These are phyloP conservation scores for Phasianus colchicus DNA, from an alignment of 2,113 vertebrate species.

Conservation along the genomic window DNA sequence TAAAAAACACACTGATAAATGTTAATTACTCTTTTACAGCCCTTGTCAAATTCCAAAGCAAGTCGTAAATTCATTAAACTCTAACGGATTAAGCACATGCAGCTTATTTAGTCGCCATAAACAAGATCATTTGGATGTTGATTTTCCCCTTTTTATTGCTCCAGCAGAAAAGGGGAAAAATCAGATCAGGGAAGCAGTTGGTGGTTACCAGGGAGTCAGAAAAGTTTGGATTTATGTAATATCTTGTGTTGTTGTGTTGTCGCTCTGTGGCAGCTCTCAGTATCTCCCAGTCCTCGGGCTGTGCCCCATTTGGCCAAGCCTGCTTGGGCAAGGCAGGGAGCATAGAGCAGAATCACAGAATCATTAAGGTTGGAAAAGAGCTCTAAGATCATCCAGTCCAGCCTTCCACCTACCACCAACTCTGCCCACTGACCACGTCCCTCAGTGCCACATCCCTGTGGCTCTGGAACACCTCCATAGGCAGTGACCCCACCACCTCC, in stretches of 20 bases:
- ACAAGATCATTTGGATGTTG: slow-evolving; percentile 87
- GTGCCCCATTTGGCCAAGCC: background rate
- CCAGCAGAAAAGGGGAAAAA: slow-evolving; percentile 64
- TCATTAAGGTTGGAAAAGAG: no score
- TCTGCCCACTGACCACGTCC: no score
- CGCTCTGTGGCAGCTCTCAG: background rate
- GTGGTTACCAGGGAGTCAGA: slow-evolving; percentile 42
- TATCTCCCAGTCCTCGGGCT: accelerated
- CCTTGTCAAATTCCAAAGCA: slow-evolving; percentile 88
- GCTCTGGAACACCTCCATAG: no score
- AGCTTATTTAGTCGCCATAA: slow-evolving; percentile 87
- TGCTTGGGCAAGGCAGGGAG: no score
- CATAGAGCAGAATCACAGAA: no score
- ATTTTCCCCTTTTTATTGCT: slow-evolving; percentile 85
- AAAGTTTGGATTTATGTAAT: slow-evolving; percentile 59
- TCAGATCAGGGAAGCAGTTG: slow-evolving; percentile 54
- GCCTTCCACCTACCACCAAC: no score
- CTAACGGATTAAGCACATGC: slow-evolving; percentile 83
- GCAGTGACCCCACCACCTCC: no score
- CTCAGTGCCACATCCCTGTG: no score
- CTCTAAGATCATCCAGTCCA: no score
- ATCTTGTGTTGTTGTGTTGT: slow-evolving; percentile 16
- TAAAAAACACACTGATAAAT: slow-evolving; percentile 78
- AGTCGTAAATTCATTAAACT: slow-evolving; percentile 88
- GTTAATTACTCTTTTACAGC: slow-evolving; percentile 85